Percentiles rank a stretch among this genome's conserved stretches.
Evolutionary conservation across 2,113 vertebrate species (phyloP).

Genomic region (Illadopsis cleaveri): DNA sequence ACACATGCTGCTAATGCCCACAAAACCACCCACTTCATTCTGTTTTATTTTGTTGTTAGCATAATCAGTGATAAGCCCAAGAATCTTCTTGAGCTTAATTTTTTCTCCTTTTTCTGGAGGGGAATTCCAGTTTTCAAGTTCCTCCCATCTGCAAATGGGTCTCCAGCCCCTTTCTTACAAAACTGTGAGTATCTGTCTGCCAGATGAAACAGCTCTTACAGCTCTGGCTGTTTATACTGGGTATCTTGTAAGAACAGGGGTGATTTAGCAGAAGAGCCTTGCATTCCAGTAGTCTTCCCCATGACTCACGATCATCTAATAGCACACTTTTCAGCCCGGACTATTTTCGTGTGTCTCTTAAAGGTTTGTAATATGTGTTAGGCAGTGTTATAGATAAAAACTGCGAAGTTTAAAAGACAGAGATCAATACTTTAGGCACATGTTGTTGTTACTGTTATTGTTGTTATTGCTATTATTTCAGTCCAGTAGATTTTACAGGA

Average conservation of each 20-base stretch:
- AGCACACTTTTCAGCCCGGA: not conserved
- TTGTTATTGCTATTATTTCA: not conserved
- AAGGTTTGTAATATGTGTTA: not conserved
- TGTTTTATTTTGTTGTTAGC: not conserved
- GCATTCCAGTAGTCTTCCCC: not conserved
- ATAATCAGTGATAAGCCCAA: not conserved
- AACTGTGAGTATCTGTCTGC: not conserved
- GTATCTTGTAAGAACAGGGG: not conserved
- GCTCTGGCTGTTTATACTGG: not conserved
- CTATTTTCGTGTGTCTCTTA: not conserved
- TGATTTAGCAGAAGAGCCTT: not conserved
- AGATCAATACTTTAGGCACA: not conserved
- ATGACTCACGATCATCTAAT: not conserved
- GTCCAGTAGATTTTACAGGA: not conserved
- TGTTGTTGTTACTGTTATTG: not conserved
- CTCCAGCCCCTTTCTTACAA: not conserved
- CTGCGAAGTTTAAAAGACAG: not conserved
- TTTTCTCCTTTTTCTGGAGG: not conserved
- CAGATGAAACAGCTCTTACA: not conserved
- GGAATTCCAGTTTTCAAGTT: not conserved
- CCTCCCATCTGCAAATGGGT: not conserved
- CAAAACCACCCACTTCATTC: not conserved
- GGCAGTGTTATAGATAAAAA: not conserved
- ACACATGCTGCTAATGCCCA: not conserved
- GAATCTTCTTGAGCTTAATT: not conserved